Conservation (phyloP, 2,113 vertebrate genomes). For the Lamprologus lemairii region DNA sequence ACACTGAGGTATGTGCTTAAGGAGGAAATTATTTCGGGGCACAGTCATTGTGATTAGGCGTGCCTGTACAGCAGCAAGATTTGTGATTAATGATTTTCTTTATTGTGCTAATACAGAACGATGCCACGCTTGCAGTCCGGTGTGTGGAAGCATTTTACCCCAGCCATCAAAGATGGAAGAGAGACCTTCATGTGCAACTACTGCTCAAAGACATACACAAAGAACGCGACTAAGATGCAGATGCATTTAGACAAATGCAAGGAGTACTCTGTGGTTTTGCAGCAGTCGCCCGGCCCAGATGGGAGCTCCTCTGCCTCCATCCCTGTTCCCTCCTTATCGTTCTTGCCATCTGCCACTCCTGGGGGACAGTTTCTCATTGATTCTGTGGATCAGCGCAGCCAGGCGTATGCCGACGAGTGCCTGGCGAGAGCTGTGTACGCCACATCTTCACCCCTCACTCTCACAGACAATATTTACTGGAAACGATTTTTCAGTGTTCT, state of each 20-base stretch:
- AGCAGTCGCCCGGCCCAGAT: slow-evolving; percentile 21
- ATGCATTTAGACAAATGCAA: slow-evolving; percentile 47
- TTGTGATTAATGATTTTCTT: neutral
- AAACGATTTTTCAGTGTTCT: slow-evolving; percentile 40
- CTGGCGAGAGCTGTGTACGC: slow-evolving; percentile 42
- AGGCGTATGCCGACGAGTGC: slow-evolving; percentile 32
- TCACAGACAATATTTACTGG: slow-evolving; percentile 47
- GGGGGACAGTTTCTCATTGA: slow-evolving; percentile 38
- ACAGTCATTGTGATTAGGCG: neutral
- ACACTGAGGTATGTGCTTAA: neutral
- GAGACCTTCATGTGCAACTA: slow-evolving; percentile 49
- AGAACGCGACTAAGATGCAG: slow-evolving; percentile 51
- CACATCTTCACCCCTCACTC: slow-evolving; percentile 36
- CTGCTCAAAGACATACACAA: slow-evolving; percentile 22
- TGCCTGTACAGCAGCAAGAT: neutral
- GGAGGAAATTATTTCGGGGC: neutral
- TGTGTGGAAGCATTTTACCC: slow-evolving; percentile 49
- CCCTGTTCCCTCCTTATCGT: slow-evolving; percentile 25
- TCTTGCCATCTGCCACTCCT: neutral
- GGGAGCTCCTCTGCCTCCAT: slow-evolving; percentile 38
- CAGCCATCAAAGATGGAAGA: slow-evolving; percentile 23
- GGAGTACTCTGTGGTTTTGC: slow-evolving; percentile 5
- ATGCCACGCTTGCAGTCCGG: slow-evolving; percentile 44
- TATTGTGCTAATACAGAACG: neutral
- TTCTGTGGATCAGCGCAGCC: slow-evolving; percentile 43